Base-by-base conservation (phyloP, 2,888 invertebrate species). In the Lasioglossum vierecki region DNA sequence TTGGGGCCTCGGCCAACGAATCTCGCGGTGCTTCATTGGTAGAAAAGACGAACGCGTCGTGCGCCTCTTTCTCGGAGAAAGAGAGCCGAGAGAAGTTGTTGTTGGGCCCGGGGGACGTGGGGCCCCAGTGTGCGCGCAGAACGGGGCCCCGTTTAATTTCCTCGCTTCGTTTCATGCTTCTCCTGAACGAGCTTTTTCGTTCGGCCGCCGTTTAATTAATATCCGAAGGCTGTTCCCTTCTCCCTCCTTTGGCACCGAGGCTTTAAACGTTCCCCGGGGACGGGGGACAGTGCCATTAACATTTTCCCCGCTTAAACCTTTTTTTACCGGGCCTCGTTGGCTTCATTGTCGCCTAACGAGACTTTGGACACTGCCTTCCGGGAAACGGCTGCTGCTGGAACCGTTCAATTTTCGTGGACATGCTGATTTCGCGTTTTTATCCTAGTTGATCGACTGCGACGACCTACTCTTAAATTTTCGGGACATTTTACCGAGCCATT, bases 91-190 rank as follows among this genome's bases (percentile, higher is more conserved):
- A 13, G 30, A 39, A 44, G 60, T 66, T 26, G 60, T 26, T 26
- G 79, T 46, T 4, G 35, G 60, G 49, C 46, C 68, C 46, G 60
- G 70, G 26, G 75, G 72, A 76, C 13, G n/a, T 4, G 13, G 60
- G 60, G 75, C 75, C 79, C 75, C 49, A 3, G 66, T 26, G 60
- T n/a, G 60, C 81, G 81, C 76, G 53, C 82, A 68, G 79, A 79
- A 76, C 71, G 30, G 60, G 72, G 57, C 83, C 72, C 78, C 80
- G 78, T 85, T 85, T 84, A 84, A 85, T 83, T 84, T 84, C 76
- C 80, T 80, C 80, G 80, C 80, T 84, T 84, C 84, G 85, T 84
- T 79, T 84, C 80, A 80, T 85, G 84, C 84, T 63, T 80, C 84
- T 79, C 49, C 73, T 70, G 84, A 75, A 79, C 72, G 75, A 71